Evolutionary conservation across 2,797 vertebrate species (phyloP), one percentile per base, ranked within the genome.

Genomic region (Epinephelus coioides): DNA sequence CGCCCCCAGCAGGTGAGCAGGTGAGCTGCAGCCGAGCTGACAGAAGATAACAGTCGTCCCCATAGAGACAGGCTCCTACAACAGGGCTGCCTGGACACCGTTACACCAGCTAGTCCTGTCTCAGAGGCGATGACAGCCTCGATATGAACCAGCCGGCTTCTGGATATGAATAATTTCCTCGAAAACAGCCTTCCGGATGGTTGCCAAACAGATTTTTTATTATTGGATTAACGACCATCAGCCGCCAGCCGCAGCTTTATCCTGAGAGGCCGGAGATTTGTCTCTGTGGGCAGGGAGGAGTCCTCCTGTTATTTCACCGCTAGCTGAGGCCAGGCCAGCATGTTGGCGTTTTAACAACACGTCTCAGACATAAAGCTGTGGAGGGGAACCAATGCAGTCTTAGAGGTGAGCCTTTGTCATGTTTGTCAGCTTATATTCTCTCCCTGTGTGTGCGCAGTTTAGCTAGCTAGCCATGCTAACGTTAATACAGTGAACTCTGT

Each of bases 61-160:
- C 92, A 95, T 94, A 95, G 94, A 94, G 92, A 95, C 93, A 89
- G 84, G 80, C 89, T 91, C 91, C 87, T 71, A 86, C 83, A 90
- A 92, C 81, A 86, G 88, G 76, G 69, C 78, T 77, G 61, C 53
- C 60, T 40, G 2, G 18, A 15, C 50, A 25, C 76, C 79, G 70
- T 59, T 59, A 62, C 12, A 69, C 40, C 66, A 19, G 30, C 46
- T 5, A 1, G 25, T 65, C 69, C 43, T 75, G 69, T 9, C 47
- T 71, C 62, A 11, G 47, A 75, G 51, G 63, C 76, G 66, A 65
- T 85, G 86, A 18, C 89, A 88, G 62, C 81, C 56, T n/a, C 21
- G 1, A 5, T 2, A 55, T 77, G 76, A 79, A 50, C 27, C 82
- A 49, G 30, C 46, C 55, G 27, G 51, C 55, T 10, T 57, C 55